Conservation (phyloP, 2,113 vertebrate genomes). For the Picathartes gymnocephalus region DNA sequence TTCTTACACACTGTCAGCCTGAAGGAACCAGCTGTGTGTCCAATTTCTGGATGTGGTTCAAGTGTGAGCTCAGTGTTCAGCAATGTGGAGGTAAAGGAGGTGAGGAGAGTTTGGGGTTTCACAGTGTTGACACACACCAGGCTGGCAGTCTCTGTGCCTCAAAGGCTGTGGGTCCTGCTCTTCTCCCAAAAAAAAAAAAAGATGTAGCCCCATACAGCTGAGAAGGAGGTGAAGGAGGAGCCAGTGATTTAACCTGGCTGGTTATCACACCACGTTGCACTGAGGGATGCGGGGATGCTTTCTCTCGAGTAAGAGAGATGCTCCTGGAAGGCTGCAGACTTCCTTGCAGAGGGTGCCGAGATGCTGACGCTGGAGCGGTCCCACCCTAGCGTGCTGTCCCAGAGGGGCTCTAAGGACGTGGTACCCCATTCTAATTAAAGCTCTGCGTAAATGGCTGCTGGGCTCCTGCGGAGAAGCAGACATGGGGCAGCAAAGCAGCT, state of each 20-base stretch:
- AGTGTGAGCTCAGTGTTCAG: constrained; percentile 63
- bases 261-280: accelerated
- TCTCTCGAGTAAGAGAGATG: accelerated
- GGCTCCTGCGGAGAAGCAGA: neutral
- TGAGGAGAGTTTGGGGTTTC: constrained; percentile 23
- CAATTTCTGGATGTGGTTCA: constrained; percentile 68
- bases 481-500: neutral
- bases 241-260: neutral
- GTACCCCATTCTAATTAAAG: neutral
- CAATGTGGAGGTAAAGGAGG: constrained; percentile 68
- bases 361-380: neutral
- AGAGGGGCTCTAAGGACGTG: accelerated
- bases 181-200: neutral
- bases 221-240: neutral
- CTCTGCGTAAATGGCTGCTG: accelerated
- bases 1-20: constrained; percentile 56
- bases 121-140: neutral
- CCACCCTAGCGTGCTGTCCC: neutral
- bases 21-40: constrained; percentile 73
- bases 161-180: neutral
- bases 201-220: neutral
- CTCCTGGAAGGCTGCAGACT: neutral
- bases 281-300: neutral
- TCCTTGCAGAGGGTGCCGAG: neutral
- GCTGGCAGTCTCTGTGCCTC: neutral